phyloP scores from a whole-genome alignment of 2,113 vertebrate species.

The Baryphthengus martii region DNA sequence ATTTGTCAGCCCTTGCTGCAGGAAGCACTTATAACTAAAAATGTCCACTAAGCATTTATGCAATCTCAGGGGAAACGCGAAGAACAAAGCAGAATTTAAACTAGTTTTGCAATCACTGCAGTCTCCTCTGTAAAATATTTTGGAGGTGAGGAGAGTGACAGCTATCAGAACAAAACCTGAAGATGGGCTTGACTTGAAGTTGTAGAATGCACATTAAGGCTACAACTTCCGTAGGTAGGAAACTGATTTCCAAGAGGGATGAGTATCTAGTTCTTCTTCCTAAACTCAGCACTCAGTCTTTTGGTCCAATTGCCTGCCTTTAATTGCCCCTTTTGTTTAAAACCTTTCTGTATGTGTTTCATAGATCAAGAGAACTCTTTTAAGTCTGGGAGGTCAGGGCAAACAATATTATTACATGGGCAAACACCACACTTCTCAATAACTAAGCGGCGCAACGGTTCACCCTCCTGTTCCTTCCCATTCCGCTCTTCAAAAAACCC shows the following conservation, averaged over 20 bases:
- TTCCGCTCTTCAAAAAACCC: not conserved
- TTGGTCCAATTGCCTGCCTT: not conserved
- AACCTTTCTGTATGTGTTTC: accelerated
- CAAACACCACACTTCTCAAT: not conserved
- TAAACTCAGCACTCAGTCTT: not conserved
- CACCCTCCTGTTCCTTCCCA: not conserved
- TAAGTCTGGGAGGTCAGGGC: not conserved
- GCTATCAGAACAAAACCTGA: not conserved
- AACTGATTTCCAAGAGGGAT: not conserved
- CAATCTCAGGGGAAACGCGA: not conserved
- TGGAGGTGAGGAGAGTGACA: not conserved
- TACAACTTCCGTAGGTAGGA: not conserved
- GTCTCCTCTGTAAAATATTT: not conserved
- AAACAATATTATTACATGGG: not conserved
- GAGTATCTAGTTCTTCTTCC: not conserved
- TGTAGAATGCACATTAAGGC: accelerated
- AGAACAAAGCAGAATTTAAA: not conserved
- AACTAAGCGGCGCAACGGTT: not conserved
- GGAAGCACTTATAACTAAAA: not conserved
- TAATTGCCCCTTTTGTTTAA: not conserved
- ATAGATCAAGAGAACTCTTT: not conserved
- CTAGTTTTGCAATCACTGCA: not conserved
- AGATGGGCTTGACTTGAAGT: not conserved
- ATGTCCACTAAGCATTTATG: not conserved
- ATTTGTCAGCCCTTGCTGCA: not conserved